Evolutionary conservation across 2,113 vertebrate genomes (phyloP), one percentile per base, ranked within the genome.

Genomic region (Monopterus albus): DNA sequence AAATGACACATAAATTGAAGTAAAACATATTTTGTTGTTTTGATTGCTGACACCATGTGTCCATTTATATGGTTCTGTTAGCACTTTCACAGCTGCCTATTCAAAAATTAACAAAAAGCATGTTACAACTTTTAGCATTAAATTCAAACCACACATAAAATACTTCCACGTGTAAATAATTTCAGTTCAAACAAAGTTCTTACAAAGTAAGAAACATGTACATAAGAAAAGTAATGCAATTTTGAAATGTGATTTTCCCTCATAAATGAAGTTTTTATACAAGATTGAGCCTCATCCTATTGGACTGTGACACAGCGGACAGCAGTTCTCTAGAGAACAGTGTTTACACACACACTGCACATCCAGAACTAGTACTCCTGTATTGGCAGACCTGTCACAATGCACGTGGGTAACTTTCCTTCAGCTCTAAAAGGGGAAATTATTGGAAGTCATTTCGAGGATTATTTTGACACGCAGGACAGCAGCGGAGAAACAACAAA

Each of bases 311-410:
- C 97, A 99, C 31, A 99, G 91, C 1, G 96, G 97, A 67, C 98
- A 99, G 91, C 92, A 95, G n/a, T 61, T 95, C 42, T 94, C 92
- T 28, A 92, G 84, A 47, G 95, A 96, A 0, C 93, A 96, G 35
- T 98, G 97, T 79, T 98, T 99, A 72, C 98, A 99, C 3, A n/a
- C n/a, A 95, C 87, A 2, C 72, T 92, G 87, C 98, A 99, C 94
- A 97, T 95, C 98, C 97, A 99, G 90, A 97, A 96, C 1, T 90
- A 94, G 82, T 94, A 95, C n/a, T 98, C 97, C 0, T 93, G 92
- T 84, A 99, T 96, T 1, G 84, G 91, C 2, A 93, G 94, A 28
- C 97, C 98, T 0, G 96, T 97, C 82, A 96, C 95, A 17, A 98
- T 89, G 79, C 97, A 99, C 0, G 94, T 93, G 15, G 96, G 95